Base-by-base conservation (phyloP, 2,888 invertebrate species). In the Habrosyne pyritoides region DNA sequence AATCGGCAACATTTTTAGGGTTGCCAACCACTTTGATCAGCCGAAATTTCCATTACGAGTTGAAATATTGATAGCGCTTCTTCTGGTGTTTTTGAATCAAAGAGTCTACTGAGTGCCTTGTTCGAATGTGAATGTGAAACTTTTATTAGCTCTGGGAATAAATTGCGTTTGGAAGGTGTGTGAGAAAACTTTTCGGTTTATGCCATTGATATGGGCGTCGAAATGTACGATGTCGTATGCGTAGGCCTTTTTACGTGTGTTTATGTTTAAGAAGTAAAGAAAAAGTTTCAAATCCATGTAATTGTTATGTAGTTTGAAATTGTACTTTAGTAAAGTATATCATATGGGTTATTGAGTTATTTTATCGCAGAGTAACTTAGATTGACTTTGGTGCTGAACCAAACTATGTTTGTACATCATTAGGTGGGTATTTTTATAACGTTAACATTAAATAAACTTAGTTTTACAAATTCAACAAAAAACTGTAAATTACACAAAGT, bases 1-100 rank as follows among this genome's bases (percentile, higher is more conserved):
- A 80, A 77, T 80, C 71, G 76, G 64, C 60, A 69, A 71, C 74
- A 73, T 78, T 80, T 79, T 67, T 71, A 71, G 76, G 73, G 73
- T 67, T 71, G 66, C 65, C 64, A 62, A 60, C 66, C 70, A 73
- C 76, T 76, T 78, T 77, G 78, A 79, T 79, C 76, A 71, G 64
- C 24, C 54, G 53, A 68, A 67, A 68, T 73, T 65, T 67, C 66
- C 67, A 69, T 76, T 76, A 73, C 65, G 56, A 61, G 46, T 64
- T 75, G 65, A 77, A 74, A 70, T 71, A 77, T 67, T 61, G 65
- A 48, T 22, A 52, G 54, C 56, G 64, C 59, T 57, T 58, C 56
- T 47, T 64, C 36, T 49, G 56, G 58, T 57, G 61, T 64, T 61
- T 67, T 59, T 61, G 60, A 64, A 64, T 69, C 63, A 60, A 59